Evolutionary conservation across 2,888 invertebrate genomes (phyloP), one percentile per base, ranked within the genome.

Genomic region (Aphodius granarius): DNA sequence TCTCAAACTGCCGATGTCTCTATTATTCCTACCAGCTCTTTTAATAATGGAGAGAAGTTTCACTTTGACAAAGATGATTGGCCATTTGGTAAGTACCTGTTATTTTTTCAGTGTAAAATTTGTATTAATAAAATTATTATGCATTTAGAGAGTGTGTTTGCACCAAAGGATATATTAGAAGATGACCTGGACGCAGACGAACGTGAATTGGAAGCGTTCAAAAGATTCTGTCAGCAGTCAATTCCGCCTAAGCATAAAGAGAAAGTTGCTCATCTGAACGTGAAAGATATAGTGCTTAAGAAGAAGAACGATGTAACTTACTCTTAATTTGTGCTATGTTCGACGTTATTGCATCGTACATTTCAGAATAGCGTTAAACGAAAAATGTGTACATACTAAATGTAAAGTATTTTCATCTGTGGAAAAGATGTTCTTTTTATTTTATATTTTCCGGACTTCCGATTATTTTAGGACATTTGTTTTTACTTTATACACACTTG

Each of bases 161-260:
- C 92, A 81, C 95, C 95, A 68, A 94, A 94, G 87, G 93, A 94
- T 85, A 93, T 95, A 86, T 89, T 94, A 78, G 94, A 95, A 85
- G 91, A 94, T 79, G 94, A 93, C 17, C 89, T 95, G 83, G 95
- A 95, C 84, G 93, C 93, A 75, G 92, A 92, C 63, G 95, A 95
- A 83, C 88, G 94, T 1, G 96, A 96, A 85, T 89, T 95, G 79
- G 96, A 96, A 84, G 94, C 94, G 1, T 95, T 96, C 88, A 96
- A 97, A 86, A 91, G 95, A 18, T 95, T 95, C 87, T 95, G 95
- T 81, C 93, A 94, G 83, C 94, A 94, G 85, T 95, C 95, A 78
- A 93, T 95, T 79, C 93, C 94, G 73, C 92, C 93, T 0, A 92
- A 92, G 78, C 91, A 92, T 81, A 93, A 94, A 84, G 94, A 94